Base-by-base conservation (phyloP, 2,888 invertebrate species). In the Odontothrips loti region DNA sequence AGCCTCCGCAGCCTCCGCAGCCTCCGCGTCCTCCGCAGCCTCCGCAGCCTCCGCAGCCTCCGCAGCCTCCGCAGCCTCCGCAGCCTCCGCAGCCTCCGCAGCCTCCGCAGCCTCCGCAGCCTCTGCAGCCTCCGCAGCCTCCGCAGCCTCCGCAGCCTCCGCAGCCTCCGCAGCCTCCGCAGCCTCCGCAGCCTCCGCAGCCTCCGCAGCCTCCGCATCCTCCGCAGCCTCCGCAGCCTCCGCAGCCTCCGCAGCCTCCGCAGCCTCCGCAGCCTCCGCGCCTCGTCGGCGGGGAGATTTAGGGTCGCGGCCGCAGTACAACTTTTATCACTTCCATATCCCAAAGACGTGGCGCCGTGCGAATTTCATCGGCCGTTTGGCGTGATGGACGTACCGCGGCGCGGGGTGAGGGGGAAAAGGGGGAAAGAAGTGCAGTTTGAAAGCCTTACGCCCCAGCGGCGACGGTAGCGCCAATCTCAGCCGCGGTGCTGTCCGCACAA, bases 261-360 rank as follows among this genome's bases (percentile, higher is more conserved):
- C 10, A 9, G 10, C 48, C 15, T 15, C 48, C 15, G 48, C 48
- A 15, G 48, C 48, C 48, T 15, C 15, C 10, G 10, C 10, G 48
- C 48, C 9, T 15, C 10, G 10, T 15, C 48, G 48, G n/a, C 51
- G 51, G 51, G 23, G 68, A 68, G 68, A 68, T 68, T 68, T 68
- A 68, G 68, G 23, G 20, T 23, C 68, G 68, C 68, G 27, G 68
- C 68, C 4, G 68, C 23, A 23, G 68, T 23, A 23, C 68, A 68
- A 68, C 68, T 68, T 68, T 68, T 68, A 68, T 68, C 68, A 68
- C 68, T 23, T 23, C 68, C 68, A 68, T 68, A 68, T 68, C 23
- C 23, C n/a, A 23, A 23, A 23, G 68, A 68, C 23, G 68, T 23
- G 23, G 20, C 27, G 23, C 20, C 68, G 23, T 23, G 68, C 68